phyloP scores from a whole-genome alignment of 2,888 invertebrate species.

The Rhabditoides inermis region DNA sequence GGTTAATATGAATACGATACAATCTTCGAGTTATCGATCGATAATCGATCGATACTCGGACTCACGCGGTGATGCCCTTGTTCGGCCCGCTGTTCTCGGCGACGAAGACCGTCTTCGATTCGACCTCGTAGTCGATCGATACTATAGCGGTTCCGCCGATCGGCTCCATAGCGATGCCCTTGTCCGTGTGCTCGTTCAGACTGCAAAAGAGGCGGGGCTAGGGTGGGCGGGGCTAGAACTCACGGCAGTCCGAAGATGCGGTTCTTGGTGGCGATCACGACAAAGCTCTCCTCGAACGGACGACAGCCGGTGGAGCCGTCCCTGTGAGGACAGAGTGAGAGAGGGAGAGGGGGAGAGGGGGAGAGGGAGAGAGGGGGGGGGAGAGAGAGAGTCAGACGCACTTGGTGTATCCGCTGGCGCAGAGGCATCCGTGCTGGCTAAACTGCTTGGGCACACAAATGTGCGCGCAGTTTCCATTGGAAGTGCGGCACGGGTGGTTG shows the following conservation, averaged over 20 bases:
- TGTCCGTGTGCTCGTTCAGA: constrained; percentile 13
- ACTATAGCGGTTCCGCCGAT: constrained; percentile 78
- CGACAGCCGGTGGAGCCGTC: constrained; percentile 65
- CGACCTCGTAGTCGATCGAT: constrained; percentile 74
- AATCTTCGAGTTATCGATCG: no score
- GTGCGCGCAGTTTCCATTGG: constrained; percentile 87
- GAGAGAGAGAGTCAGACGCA: not conserved
- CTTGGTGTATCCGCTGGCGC: constrained; percentile 67
- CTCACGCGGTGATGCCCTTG: constrained; percentile 72
- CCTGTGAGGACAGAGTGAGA: constrained; percentile 55
- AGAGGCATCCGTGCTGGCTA: constrained; percentile 72
- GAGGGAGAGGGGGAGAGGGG: no score
- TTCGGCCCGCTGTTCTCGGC: constrained; percentile 63
- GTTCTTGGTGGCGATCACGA: constrained; percentile 81
- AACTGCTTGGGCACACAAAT: constrained; percentile 80
- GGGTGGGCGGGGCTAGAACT: not conserved
- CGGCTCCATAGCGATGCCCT: constrained; percentile 86
- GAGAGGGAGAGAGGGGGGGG: no score
- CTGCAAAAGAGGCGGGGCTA: not conserved
- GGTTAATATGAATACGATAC: no score
- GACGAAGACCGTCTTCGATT: constrained; percentile 85
- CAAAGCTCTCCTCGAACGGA: constrained; percentile 70
- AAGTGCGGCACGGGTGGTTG: constrained; percentile 71
- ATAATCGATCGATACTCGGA: no score
- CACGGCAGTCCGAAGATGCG: constrained; percentile 71